Conservation (phyloP, 2,888 invertebrate species). For the Adelphocoris suturalis region DNA sequence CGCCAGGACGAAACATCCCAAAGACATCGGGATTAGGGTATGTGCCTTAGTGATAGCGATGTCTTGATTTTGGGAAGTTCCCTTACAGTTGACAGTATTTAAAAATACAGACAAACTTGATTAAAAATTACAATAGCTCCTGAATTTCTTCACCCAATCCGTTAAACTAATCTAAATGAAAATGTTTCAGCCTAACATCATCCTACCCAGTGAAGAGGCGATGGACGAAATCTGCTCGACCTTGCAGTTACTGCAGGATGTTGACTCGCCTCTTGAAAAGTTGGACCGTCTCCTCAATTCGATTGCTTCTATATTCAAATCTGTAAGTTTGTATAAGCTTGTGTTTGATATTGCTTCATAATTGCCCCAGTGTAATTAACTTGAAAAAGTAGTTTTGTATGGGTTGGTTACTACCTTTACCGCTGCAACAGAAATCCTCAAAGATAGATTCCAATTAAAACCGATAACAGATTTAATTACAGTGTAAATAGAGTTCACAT, state of each 20-base stretch:
- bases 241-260: slow-evolving; percentile 91
- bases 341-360: no score
- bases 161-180: no score
- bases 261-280: slow-evolving; percentile 95
- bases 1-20: slow-evolving; percentile 84
- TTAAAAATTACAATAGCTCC: neutral
- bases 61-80: neutral
- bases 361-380: no score
- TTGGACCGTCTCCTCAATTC: slow-evolving; percentile 93
- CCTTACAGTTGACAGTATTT: no score
- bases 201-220: slow-evolving; percentile 87
- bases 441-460: no score
- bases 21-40: slow-evolving; percentile 86
- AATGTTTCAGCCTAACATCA: slow-evolving; percentile 83
- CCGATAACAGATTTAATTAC: no score
- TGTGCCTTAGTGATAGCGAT: slow-evolving; percentile 68
- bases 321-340: slow-evolving; percentile 77
- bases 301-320: slow-evolving; percentile 92
- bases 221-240: slow-evolving; percentile 88
- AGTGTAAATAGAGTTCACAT: no score
- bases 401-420: no score
- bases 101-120: no score
- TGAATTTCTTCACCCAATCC: no score
- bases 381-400: no score
- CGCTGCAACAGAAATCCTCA: no score